Base-by-base conservation (phyloP, 2,888 invertebrate species). In the Poecilobothrus nobilitatus region DNA sequence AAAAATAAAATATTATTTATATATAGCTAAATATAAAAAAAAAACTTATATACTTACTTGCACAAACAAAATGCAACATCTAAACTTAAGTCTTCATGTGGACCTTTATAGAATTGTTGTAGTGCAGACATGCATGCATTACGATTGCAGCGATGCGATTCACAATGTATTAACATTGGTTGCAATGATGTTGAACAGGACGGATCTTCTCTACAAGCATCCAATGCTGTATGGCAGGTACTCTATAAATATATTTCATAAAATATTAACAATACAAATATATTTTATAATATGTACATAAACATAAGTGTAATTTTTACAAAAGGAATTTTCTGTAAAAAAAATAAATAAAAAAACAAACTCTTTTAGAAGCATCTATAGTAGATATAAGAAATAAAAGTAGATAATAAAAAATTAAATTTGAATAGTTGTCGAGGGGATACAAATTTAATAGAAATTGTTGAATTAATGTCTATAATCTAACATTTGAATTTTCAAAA, bases 1-100 rank as follows among this genome's bases (percentile, higher is more conserved):
- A n/a, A n/a, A n/a, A n/a, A n/a, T n/a, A n/a, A n/a, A n/a, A n/a
- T n/a, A n/a, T n/a, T n/a, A n/a, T n/a, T n/a, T n/a, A n/a, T 27
- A 4, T 27, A 4, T 27, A 27, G 27, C 27, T 27, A 27, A 27
- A 5, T 27, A 27, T 27, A 27, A 27, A 2, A 27, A 27, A 4
- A 27, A 27, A 27, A 27, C 5, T 27, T 27, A 27, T 27, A 73
- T 75, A 87, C 91, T 88, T 83, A 94, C 94, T 91, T 94, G 93
- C 95, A 95, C 71, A 94, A 86, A 80, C 95, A 95, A 83, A 94
- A 94, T 74, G 94, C 95, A 75, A 94, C 91, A 82, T 94, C 94
- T 73, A 93, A 87, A 78, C 92, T 93, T 87, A 92, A 90, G 74
- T 88, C 89, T 73, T 91, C 89, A 69, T 88, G 88, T 22, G 90